Evolutionary conservation across 2,888 invertebrate genomes (phyloP).

Genomic region (Argyra leucocephala): DNA sequence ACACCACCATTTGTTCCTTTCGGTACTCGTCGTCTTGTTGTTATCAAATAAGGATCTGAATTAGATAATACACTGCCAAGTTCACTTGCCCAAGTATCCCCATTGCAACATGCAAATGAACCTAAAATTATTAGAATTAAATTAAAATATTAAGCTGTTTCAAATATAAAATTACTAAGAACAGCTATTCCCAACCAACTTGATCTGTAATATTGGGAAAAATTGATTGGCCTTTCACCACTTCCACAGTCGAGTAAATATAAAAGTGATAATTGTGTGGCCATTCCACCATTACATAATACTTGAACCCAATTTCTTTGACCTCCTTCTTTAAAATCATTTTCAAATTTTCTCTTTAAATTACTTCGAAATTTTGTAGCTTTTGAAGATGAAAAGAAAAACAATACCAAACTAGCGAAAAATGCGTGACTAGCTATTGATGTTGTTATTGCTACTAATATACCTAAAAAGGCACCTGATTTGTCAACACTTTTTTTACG

Average conservation of each 20-base stretch:
- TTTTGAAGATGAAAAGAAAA: conserved; percentile 70
- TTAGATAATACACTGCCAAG: conserved; percentile 64
- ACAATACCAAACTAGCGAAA: conserved; percentile 58
- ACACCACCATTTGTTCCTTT: conserved; percentile 83
- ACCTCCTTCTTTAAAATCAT: conserved; percentile 75
- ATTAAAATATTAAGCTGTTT: not conserved
- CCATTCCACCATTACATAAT: conserved; percentile 80
- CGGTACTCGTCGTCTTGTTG: conserved; percentile 64
- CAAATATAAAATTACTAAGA: conserved; percentile 50
- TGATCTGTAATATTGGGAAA: conserved; percentile 60
- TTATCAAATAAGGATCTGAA: conserved; percentile 64
- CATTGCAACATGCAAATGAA: conserved; percentile 70
- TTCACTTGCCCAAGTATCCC: conserved; percentile 88
- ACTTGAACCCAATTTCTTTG: conserved; percentile 85
- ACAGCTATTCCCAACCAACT: conserved; percentile 76
- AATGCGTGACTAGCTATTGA: conserved; percentile 72
- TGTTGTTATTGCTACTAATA: conserved; percentile 64
- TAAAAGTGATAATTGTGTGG: conserved; percentile 63
- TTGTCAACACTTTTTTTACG: conserved; percentile 54
- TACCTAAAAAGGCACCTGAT: conserved; percentile 62
- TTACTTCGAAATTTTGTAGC: conserved; percentile 67
- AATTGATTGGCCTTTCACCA: conserved; percentile 69
- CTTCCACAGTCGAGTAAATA: conserved; percentile 72
- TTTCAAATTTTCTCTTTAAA: conserved; percentile 60
- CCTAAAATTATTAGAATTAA: conserved; percentile 38